Conservation (phyloP, 2,113 vertebrate species). For the Suricata suricatta region DNA sequence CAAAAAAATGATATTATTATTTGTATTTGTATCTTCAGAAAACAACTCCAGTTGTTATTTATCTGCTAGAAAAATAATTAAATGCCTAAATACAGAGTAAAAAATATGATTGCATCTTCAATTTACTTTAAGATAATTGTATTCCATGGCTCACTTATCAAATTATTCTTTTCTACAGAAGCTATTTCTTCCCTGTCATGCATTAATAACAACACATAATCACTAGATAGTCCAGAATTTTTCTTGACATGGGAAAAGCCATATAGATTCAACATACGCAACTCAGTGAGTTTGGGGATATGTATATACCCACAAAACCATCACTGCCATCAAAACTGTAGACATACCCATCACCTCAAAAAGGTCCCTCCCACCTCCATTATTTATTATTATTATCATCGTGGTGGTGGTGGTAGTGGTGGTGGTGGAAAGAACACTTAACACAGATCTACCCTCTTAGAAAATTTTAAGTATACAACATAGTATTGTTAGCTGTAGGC, state of each 20-base stretch:
- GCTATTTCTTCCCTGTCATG: slow-evolving; percentile 64
- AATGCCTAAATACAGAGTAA: slow-evolving; percentile 65
- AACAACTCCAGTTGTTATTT: slow-evolving; percentile 65
- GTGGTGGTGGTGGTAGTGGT: background rate
- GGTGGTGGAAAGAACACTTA: background rate
- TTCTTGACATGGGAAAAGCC: background rate
- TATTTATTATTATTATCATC: background rate
- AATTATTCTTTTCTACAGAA: slow-evolving; percentile 69
- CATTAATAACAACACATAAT: slow-evolving; percentile 66
- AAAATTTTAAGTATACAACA: background rate
- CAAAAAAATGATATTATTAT: slow-evolving; percentile 55
- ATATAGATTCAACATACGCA: background rate
- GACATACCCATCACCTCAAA: background rate
- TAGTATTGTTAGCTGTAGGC: background rate
- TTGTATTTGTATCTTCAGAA: slow-evolving; percentile 69
- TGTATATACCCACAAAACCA: background rate
- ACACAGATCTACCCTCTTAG: background rate
- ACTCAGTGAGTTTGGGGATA: background rate
- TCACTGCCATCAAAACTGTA: background rate
- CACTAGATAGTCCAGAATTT: background rate
- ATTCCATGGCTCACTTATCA: slow-evolving; percentile 63
- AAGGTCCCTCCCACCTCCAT: background rate
- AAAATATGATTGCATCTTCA: slow-evolving; percentile 65
- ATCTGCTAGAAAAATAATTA: slow-evolving; percentile 67
- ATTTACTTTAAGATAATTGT: slow-evolving; percentile 73